Percentiles rank a stretch among this genome's conserved stretches.
These are phyloP conservation scores for Drosophila pullipes DNA, from an alignment of 2,888 invertebrate genomes.

Conservation along the genomic window DNA sequence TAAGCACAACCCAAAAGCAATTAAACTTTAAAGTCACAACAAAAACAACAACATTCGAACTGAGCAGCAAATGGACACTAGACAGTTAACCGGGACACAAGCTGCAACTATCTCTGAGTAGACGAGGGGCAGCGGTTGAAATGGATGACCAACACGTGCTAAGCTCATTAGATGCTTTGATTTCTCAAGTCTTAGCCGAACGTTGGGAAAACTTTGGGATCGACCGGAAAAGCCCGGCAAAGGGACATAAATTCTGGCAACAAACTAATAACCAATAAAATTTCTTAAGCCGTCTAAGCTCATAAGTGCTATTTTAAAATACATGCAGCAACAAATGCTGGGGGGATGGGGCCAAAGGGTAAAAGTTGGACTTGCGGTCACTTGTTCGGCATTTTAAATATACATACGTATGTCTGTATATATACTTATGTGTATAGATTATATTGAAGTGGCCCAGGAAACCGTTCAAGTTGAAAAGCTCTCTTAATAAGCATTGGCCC, in stretches of 20 bases:
- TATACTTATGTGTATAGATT: slow-evolving; percentile 26
- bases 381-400: slow-evolving; percentile 23
- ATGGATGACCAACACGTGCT: slow-evolving; percentile 76
- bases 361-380: slow-evolving; percentile 36
- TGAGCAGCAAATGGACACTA: slow-evolving; percentile 14
- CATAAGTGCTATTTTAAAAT: slow-evolving; percentile 77
- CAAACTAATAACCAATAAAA: slow-evolving; percentile 80
- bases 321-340: slow-evolving; percentile 49
- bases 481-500: slow-evolving; percentile 76
- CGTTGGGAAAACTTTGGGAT: slow-evolving; percentile 25
- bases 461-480: slow-evolving; percentile 78
- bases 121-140: slow-evolving; percentile 11
- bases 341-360: slow-evolving; percentile 34
- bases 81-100: slow-evolving; percentile 27
- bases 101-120: not conserved
- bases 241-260: slow-evolving; percentile 51
- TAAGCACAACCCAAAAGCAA: slow-evolving; percentile 58
- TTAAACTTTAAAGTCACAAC: slow-evolving; percentile 70
- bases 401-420: not conserved
- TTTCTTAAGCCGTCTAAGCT: slow-evolving; percentile 75
- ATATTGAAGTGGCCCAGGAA: slow-evolving; percentile 62
- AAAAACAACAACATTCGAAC: slow-evolving; percentile 11
- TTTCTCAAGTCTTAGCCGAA: slow-evolving; percentile 44
- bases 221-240: slow-evolving; percentile 13
- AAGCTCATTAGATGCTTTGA: slow-evolving; percentile 76